A percentile compares a stretch with the other conserved stretches of the same genome.
These are phyloP conservation scores for Chaenocephalus aceratus DNA, from an alignment of 2,113 vertebrate genomes.

Conservation along the genomic window DNA sequence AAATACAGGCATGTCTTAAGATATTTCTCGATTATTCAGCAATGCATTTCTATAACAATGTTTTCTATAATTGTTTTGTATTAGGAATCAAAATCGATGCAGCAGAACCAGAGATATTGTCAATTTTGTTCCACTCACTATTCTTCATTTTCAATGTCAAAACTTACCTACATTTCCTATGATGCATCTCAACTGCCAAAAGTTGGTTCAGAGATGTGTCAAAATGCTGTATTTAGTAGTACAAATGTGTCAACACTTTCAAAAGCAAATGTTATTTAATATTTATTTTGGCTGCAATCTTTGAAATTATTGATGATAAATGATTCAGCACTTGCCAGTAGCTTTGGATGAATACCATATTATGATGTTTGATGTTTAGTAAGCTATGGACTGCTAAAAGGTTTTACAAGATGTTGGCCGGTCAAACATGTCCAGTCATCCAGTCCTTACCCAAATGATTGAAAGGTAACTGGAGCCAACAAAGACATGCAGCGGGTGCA, in stretches of 20 bases:
- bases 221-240: slow-evolving; percentile 21
- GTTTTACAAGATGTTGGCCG: slow-evolving; percentile 55
- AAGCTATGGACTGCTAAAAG: slow-evolving; percentile 46
- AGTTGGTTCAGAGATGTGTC: neutral
- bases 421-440: slow-evolving; percentile 40
- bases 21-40: neutral
- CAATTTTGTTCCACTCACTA: neutral
- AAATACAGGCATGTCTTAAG: neutral
- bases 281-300: slow-evolving; percentile 43
- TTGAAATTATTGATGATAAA: slow-evolving; percentile 30
- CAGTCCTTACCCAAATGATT: slow-evolving; percentile 26
- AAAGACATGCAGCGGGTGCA: neutral
- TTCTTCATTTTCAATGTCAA: neutral
- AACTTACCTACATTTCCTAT: neutral
- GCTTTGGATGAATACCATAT: slow-evolving; percentile 61
- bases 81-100: neutral
- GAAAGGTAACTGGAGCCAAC: slow-evolving; percentile 24
- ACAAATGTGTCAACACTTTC: slow-evolving; percentile 23
- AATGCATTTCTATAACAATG: neutral
- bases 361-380: slow-evolving; percentile 66
- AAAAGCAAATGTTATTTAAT: slow-evolving; percentile 31
- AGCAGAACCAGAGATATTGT: neutral
- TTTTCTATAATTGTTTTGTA: neutral
- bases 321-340: slow-evolving; percentile 58
- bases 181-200: neutral